These are phyloP conservation scores for Eupsilia transversa DNA, from an alignment of 2,888 invertebrate species.

Conservation along the genomic window DNA sequence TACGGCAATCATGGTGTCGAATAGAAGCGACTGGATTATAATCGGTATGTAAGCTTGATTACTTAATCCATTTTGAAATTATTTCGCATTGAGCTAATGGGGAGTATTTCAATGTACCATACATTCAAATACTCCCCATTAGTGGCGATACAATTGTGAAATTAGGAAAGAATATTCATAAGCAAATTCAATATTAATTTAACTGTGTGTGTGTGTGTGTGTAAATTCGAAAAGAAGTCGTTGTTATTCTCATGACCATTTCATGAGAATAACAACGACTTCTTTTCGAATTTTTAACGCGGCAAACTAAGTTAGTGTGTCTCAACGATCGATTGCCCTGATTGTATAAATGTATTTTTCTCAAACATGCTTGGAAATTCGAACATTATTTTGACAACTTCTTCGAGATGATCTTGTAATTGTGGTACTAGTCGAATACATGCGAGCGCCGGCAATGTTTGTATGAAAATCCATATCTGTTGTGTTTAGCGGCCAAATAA, in stretches of 20 bases:
- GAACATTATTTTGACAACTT: too few relatives aligned
- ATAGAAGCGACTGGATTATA: slow-evolving; percentile 79
- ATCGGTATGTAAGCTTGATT: slow-evolving; percentile 63
- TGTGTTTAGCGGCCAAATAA: too few relatives aligned
- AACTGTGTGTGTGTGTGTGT: not conserved
- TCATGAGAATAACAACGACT: too few relatives aligned
- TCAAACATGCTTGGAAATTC: too few relatives aligned
- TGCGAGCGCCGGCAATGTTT: too few relatives aligned
- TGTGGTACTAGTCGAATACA: too few relatives aligned
- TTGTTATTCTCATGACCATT: not conserved
- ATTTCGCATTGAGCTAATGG: not conserved
- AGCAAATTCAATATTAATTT: not conserved
- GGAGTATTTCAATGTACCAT: too few relatives aligned
- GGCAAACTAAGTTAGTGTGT: not conserved
- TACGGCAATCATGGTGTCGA: not conserved
- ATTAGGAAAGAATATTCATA: not conserved
- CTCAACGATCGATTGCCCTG: not conserved
- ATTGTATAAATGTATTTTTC: too few relatives aligned
- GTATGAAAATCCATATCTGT: too few relatives aligned
- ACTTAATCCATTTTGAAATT: not conserved
- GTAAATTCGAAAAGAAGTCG: not conserved
- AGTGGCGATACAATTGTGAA: not conserved
- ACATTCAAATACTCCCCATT: not conserved
- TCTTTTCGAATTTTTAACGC: too few relatives aligned
- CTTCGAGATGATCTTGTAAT: too few relatives aligned